Evolutionary conservation across 2,113 vertebrate genomes (phyloP).

Genomic region (Eublepharis macularius): DNA sequence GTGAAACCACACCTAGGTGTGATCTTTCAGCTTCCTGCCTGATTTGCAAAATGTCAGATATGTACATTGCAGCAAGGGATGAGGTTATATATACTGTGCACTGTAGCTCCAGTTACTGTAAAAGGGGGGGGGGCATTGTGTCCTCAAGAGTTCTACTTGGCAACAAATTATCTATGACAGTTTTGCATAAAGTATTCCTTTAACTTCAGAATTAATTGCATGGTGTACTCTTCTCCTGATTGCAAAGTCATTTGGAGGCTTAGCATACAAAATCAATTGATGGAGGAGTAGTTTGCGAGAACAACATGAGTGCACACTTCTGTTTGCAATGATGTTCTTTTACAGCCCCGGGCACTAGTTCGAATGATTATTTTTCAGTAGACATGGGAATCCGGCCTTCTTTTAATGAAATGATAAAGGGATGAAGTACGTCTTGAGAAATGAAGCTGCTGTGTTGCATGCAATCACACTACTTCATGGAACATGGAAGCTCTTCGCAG

Average conservation of each 20-base stretch:
- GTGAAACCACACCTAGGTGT: too few species aligned
- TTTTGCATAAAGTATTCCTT: neutral
- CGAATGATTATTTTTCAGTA: neutral
- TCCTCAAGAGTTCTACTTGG: neutral
- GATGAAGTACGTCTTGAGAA: neutral
- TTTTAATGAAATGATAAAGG: neutral
- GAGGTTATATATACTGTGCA: neutral
- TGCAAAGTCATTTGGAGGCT: neutral
- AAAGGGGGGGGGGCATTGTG: neutral
- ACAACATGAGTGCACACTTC: neutral
- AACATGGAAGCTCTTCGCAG: neutral
- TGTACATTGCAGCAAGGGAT: neutral
- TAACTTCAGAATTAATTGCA: neutral
- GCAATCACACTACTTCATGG: neutral
- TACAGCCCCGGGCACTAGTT: neutral
- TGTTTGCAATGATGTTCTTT: neutral
- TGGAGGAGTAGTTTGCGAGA: neutral
- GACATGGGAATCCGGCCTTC: neutral
- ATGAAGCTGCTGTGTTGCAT: neutral
- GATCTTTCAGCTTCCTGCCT: too few species aligned
- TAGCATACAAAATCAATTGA: neutral
- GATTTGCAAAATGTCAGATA: neutral
- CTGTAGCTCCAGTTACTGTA: neutral
- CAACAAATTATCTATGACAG: neutral
- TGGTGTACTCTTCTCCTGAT: neutral